Evolutionary conservation across 1,140 invertebrate genomes (phyloP).

Genomic region (Andricus grossulariae): DNA sequence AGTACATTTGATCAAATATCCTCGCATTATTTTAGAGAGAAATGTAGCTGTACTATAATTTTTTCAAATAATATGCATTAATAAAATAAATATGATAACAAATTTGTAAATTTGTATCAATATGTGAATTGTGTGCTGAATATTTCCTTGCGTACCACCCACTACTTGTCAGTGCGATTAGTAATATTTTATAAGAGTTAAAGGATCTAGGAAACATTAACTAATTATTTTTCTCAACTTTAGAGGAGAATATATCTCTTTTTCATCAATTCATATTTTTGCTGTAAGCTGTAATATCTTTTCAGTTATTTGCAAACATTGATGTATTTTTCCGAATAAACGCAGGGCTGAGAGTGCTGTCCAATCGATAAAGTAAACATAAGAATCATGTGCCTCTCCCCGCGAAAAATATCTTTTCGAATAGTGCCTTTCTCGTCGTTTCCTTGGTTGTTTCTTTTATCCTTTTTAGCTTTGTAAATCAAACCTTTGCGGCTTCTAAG

Average conservation of each 20-base stretch:
- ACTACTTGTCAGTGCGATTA: too few species aligned
- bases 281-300: neutral
- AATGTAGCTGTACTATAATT: too few species aligned
- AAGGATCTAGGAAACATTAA: neutral
- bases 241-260: neutral
- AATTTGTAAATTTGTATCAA: too few species aligned
- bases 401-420: too few species aligned
- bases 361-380: constrained; percentile 19
- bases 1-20: too few species aligned
- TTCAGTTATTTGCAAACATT: neutral
- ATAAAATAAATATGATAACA: too few species aligned
- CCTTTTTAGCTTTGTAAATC: constrained; percentile 2
- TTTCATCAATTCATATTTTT: neutral
- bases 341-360: neutral
- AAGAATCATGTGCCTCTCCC: neutral
- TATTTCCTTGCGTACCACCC: too few species aligned
- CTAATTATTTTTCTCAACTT: neutral
- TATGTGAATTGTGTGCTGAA: too few species aligned
- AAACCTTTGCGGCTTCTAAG: neutral
- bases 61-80: too few species aligned
- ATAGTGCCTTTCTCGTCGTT: neutral
- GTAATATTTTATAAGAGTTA: too few species aligned
- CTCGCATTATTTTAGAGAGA: too few species aligned
- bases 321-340: constrained; percentile 7
- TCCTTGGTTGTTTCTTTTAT: neutral